A percentile compares a stretch with the other conserved stretches of the same genome.
These are phyloP conservation scores for Prochilodus magdalenae DNA, from an alignment of 2,113 vertebrate genomes.

Conservation along the genomic window DNA sequence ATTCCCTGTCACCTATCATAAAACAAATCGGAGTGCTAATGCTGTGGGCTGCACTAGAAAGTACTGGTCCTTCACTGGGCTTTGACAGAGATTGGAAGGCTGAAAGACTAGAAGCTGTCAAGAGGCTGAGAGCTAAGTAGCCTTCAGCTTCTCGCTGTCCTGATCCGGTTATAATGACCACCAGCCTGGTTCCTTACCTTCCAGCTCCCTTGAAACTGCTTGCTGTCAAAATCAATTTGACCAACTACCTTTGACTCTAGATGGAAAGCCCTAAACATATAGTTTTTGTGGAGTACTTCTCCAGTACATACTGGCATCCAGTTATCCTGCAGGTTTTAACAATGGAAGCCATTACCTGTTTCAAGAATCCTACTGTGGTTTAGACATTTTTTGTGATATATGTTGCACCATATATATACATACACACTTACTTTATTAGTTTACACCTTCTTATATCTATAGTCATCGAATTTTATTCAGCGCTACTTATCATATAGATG, in stretches of 20 bases:
- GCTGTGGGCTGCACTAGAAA: constrained; percentile 64
- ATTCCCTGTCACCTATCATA: constrained; percentile 74
- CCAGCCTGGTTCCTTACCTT: constrained; percentile 71
- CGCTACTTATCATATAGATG: no score
- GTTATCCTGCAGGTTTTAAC: neutral
- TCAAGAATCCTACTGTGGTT: no score
- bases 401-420: no score
- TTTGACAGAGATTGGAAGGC: constrained; percentile 74
- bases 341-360: neutral
- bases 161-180: constrained; percentile 79
- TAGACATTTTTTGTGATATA: no score
- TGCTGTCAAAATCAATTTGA: constrained; percentile 75
- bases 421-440: no score
- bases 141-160: constrained; percentile 72
- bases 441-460: no score
- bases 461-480: no score
- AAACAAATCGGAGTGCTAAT: constrained; percentile 76
- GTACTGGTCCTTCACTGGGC: constrained; percentile 75
- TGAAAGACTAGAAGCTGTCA: constrained; percentile 75
- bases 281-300: neutral
- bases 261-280: neutral
- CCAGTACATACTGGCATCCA: neutral
- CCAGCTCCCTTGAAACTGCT: constrained; percentile 34
- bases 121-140: constrained; percentile 74
- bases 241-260: constrained; percentile 69